Evolutionary conservation across 2,888 invertebrate genomes (phyloP), one percentile per base, ranked within the genome.

Genomic region (Halictus ligatus): DNA sequence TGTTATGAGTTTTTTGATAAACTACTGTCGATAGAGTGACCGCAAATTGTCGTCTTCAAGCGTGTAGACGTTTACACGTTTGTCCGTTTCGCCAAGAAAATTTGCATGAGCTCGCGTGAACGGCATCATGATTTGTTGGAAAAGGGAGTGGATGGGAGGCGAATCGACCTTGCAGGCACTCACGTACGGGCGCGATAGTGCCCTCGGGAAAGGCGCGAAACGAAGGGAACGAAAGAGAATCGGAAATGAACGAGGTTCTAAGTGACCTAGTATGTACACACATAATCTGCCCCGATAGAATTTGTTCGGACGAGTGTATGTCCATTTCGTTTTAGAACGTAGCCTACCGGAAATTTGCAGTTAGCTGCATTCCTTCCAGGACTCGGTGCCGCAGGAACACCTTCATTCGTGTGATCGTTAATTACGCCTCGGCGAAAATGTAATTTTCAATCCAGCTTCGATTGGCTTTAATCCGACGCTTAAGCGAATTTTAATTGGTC

Each of bases 271-370:
- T 54, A 58, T 50, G 75, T 71, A 72, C 75, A 72, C 75, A 67
- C 43, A 40, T 18, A 64, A 84, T 76, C 48, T 48, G 72, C 40
- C 40, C 73, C 48, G 88, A 54, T 60, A 67, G 74, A 85, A 78
- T 78, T 54, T 83, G 74, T 74, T 80, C 79, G 80, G 76, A 69
- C 89, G 88, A 85, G 87, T 81, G 84, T 83, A 86, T 86, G 89
- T 87, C 89, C 88, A 88, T 89, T 85, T 88, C 86, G 89, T 54
- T 85, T 89, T 88, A 83, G 86, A 85, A 88, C 74, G 85, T 89
- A 88, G 89, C 85, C 86, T 91, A 89, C 92, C 93, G 94, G 94
- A 94, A 94, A 94, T 94, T 94, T 92, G 92, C 94, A 94, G 93
- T 94, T 94, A 93, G 91, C 91, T 91, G 91, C 92, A 92, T 93